Conservation (phyloP, 2,888 invertebrate species). For the Deroplatys truncata region DNA sequence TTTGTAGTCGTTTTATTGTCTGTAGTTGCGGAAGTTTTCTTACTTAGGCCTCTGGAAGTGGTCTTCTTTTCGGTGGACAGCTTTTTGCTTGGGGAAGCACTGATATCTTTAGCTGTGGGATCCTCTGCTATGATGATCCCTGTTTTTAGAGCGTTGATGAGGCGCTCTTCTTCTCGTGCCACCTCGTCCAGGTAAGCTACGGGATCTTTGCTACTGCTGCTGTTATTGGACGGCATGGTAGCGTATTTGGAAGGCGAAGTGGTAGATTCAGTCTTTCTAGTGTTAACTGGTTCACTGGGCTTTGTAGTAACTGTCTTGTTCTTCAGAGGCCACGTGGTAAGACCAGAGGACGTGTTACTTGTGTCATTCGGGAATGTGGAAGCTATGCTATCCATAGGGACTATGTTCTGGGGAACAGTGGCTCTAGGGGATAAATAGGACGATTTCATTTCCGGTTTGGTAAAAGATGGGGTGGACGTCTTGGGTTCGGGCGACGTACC, state of each 20-base stretch:
- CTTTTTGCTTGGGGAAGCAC: not conserved
- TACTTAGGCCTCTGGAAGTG: conserved; percentile 3
- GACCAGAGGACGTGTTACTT: conserved; percentile 38
- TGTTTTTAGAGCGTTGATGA: conserved; percentile 73
- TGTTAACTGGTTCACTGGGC: conserved; percentile 28
- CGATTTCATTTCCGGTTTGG: not conserved
- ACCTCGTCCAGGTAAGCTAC: conserved; percentile 59
- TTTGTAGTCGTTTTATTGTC: not conserved
- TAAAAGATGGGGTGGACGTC: not conserved
- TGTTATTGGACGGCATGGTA: conserved; percentile 31
- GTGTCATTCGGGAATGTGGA: not conserved
- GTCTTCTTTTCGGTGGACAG: not conserved
- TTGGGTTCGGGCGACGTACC: conserved; percentile 39
- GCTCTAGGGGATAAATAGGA: not conserved
- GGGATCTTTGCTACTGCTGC: conserved; percentile 39
- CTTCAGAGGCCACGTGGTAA: conserved; percentile 59
- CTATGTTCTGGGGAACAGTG: not conserved
- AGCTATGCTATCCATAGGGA: not conserved
- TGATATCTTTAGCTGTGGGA: conserved; percentile 35
- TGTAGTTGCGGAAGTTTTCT: conserved; percentile 17
- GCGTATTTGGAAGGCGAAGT: conserved; percentile 27
- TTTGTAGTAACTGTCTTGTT: conserved; percentile 47
- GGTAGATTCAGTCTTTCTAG: conserved; percentile 30
- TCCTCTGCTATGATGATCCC: conserved; percentile 59
- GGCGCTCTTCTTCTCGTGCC: conserved; percentile 74